Conservation (phyloP, 2,888 invertebrate species). For the Machimus rusticus region DNA sequence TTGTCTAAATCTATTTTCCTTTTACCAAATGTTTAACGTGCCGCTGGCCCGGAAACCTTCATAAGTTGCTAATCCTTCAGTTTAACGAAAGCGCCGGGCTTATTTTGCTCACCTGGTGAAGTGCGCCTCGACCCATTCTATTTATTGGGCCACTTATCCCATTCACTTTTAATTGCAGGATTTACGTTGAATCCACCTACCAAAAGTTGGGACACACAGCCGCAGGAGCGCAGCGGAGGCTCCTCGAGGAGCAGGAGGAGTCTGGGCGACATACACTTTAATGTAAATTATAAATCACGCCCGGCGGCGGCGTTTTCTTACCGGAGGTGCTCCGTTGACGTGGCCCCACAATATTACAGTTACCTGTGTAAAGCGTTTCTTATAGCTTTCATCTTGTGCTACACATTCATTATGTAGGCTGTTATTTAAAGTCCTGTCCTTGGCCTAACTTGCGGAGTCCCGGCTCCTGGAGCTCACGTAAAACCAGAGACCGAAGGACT, state of each 20-base stretch:
- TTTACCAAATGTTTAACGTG: neutral
- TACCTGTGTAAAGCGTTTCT: conserved; percentile 2
- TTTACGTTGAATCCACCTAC: neutral
- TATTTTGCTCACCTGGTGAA: neutral
- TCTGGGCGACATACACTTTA: neutral
- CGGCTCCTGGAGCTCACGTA: neutral
- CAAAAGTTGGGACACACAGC: neutral
- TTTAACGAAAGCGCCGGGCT: neutral
- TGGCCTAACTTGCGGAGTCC: neutral
- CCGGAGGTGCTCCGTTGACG: neutral
- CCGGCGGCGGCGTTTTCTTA: neutral
- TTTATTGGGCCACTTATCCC: conserved; percentile 17
- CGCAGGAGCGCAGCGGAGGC: neutral
- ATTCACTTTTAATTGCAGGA: conserved; percentile 13
- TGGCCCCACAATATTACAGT: neutral
- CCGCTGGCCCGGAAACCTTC: neutral
- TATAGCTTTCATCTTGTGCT: conserved; percentile 15
- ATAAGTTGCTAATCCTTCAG: neutral
- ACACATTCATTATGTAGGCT: conserved; percentile 30
- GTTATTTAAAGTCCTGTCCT: conserved; percentile 30
- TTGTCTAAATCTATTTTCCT: neutral
- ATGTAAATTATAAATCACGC: conserved; percentile 26
- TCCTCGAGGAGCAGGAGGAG: neutral
- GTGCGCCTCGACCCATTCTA: neutral
- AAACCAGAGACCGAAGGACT: neutral